Conservation (phyloP, 2,797 vertebrate genomes). For the Chaunax sp. region DNA sequence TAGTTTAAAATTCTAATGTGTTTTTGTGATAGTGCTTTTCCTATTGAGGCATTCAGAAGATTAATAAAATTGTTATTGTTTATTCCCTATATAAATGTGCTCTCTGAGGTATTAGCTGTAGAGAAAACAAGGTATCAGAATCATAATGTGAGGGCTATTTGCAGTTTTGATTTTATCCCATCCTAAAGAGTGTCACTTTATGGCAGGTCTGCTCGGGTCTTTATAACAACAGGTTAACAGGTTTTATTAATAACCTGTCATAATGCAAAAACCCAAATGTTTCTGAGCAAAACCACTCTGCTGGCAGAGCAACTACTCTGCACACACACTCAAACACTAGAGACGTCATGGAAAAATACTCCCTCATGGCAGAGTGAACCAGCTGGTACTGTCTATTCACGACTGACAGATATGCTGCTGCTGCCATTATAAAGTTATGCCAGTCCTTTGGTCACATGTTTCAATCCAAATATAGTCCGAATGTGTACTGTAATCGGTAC, state of each 20-base stretch:
- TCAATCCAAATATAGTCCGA: conserved; percentile 18
- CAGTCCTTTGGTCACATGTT: neutral
- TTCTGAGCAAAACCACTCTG: too few relatives aligned
- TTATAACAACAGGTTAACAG: too few relatives aligned
- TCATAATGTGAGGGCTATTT: neutral
- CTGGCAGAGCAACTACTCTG: conserved; percentile 23
- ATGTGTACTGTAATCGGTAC: conserved; percentile 1
- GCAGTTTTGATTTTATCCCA: neutral
- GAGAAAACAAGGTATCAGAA: neutral
- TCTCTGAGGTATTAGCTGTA: neutral
- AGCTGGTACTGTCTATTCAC: conserved; percentile 15
- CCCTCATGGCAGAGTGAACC: conserved; percentile 13
- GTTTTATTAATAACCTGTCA: too few relatives aligned
- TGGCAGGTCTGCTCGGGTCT: too few relatives aligned
- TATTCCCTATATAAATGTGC: too few relatives aligned
- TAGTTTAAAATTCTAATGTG: neutral
- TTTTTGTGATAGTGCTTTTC: neutral
- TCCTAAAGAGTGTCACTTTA: too few relatives aligned
- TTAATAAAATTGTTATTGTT: too few relatives aligned
- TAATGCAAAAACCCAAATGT: too few relatives aligned
- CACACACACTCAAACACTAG: neutral
- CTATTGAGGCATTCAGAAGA: too few relatives aligned
- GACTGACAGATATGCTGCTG: conserved; percentile 13
- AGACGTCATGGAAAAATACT: conserved; percentile 64
- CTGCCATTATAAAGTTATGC: conserved; percentile 5